These are phyloP conservation scores for Brachypodius melanocephalos DNA, from an alignment of 2,113 vertebrate genomes.

Conservation along the genomic window DNA sequence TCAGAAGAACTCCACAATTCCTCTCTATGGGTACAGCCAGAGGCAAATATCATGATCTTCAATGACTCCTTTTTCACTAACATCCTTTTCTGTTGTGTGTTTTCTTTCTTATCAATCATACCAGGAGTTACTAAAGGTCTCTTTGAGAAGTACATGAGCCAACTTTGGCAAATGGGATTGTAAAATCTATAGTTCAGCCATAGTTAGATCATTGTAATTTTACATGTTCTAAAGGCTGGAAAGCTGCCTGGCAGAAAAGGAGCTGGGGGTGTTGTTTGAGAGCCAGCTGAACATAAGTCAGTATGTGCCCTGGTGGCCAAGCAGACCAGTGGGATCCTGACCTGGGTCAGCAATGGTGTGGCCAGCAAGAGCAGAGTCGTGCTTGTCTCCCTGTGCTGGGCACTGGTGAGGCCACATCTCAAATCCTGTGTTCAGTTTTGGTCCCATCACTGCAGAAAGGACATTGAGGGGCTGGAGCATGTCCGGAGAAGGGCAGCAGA, in stretches of 20 bases:
- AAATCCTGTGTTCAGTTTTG: neutral
- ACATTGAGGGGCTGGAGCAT: neutral
- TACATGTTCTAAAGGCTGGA: neutral
- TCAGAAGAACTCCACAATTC: neutral
- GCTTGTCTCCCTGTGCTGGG: neutral
- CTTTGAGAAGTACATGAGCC: neutral
- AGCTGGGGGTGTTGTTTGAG: neutral
- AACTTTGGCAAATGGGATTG: neutral
- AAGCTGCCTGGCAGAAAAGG: neutral
- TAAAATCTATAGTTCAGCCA: neutral
- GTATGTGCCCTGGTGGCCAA: neutral
- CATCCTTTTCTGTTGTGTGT: neutral
- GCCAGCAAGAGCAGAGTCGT: neutral
- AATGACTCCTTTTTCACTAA: neutral
- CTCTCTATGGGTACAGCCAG: neutral
- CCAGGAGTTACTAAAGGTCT: neutral
- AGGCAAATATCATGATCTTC: neutral
- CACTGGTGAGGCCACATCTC: neutral
- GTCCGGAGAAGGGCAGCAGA: rapidly evolving
- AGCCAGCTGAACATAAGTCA: neutral
- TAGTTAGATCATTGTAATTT: neutral
- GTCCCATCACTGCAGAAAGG: neutral
- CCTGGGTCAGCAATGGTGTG: neutral
- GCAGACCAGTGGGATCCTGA: neutral
- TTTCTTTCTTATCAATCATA: neutral